These are phyloP conservation scores for Dinomys branickii DNA, from an alignment of 2,113 vertebrate genomes.

Conservation along the genomic window DNA sequence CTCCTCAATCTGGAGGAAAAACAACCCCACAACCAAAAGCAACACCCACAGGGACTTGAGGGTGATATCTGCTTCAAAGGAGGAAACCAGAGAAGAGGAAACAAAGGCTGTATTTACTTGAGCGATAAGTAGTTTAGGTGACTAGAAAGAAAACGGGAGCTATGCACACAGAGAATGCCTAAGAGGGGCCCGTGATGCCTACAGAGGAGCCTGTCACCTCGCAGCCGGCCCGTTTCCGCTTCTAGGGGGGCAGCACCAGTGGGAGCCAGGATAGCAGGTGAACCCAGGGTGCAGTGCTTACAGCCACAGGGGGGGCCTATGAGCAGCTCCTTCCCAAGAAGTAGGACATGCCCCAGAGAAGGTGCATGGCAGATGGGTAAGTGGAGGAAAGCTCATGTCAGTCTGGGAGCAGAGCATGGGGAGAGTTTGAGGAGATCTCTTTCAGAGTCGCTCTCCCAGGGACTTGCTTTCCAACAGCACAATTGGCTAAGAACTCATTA, in stretches of 20 bases:
- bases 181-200: background rate
- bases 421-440: background rate
- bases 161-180: background rate
- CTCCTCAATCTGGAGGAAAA: background rate
- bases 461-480: background rate
- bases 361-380: background rate
- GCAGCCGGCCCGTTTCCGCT: too few relatives aligned
- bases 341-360: background rate
- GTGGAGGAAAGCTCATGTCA: background rate
- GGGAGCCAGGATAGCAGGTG: background rate
- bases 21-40: background rate
- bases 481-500: background rate
- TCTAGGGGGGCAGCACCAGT: background rate
- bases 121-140: background rate
- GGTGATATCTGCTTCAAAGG: background rate
- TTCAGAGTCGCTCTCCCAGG: background rate
- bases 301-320: background rate
- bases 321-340: background rate
- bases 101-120: background rate
- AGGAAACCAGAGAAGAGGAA: background rate
- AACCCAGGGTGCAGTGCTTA: background rate
- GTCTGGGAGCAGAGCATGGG: background rate
- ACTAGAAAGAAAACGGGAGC: background rate
- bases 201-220: background rate
- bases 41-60: too few relatives aligned